Evolutionary conservation across 2,113 vertebrate genomes (phyloP).

Genomic region (Crotalus horridus): DNA sequence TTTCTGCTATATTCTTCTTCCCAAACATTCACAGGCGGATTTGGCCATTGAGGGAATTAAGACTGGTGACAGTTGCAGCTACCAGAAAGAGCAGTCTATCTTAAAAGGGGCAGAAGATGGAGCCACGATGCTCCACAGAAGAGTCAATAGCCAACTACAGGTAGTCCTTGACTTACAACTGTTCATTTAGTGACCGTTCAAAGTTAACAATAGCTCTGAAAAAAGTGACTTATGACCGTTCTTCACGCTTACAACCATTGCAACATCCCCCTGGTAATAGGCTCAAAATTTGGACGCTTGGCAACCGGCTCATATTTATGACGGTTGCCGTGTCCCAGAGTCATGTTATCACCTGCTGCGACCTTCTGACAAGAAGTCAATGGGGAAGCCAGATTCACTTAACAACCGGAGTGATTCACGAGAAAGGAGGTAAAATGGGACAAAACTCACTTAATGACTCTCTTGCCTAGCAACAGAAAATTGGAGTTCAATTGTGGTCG

Average conservation of each 20-base stretch:
- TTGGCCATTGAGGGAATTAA: neutral
- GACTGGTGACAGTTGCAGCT: neutral
- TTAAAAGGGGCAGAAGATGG: neutral
- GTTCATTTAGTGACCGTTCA: neutral
- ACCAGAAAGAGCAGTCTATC: neutral
- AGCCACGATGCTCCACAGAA: neutral
- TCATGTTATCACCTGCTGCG: neutral
- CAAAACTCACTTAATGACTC: neutral
- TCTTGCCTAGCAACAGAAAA: neutral
- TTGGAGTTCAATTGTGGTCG: neutral
- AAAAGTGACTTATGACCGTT: too few species aligned
- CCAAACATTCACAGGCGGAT: neutral
- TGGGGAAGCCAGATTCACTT: neutral
- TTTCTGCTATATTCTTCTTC: neutral
- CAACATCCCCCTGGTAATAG: too few species aligned
- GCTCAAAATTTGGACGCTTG: neutral
- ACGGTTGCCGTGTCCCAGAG: neutral
- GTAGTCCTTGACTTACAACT: neutral
- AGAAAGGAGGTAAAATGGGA: neutral
- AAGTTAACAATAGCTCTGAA: neutral
- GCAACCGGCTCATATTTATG: neutral
- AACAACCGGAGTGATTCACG: neutral
- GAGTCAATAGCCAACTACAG: neutral
- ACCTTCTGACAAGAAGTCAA: neutral
- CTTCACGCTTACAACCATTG: too few species aligned